Conservation (phyloP, 2,888 invertebrate genomes). For the Eristalinus sepulchralis region DNA sequence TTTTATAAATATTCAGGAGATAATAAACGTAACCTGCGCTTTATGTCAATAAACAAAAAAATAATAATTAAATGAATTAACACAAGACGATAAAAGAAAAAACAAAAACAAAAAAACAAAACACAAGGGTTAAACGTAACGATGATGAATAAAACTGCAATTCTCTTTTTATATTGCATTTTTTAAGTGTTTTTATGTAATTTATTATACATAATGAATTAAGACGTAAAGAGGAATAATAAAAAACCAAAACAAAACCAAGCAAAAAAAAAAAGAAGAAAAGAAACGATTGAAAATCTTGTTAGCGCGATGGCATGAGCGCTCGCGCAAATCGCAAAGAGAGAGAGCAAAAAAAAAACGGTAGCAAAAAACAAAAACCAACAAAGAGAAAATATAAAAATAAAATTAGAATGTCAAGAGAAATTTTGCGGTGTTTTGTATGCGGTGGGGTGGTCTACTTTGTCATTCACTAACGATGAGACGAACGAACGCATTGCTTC, state of each 20-base stretch:
- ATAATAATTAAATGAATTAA: background rate
- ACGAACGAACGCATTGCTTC: too few relatives aligned
- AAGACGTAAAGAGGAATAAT: background rate
- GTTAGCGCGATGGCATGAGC: background rate
- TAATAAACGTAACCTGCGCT: conserved; percentile 40
- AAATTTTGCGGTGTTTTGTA: background rate
- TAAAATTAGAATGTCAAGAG: background rate
- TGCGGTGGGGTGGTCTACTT: too few relatives aligned
- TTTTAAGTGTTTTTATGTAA: conserved; percentile 56
- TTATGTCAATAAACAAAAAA: conserved; percentile 27
- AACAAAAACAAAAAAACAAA: background rate
- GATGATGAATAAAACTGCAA: conserved; percentile 43
- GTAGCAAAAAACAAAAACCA: background rate
- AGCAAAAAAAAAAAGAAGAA: conserved; percentile 3
- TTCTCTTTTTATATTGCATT: conserved; percentile 52
- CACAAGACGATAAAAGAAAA: background rate
- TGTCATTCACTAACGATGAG: too few relatives aligned
- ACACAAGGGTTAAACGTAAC: background rate
- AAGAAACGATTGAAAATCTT: background rate
- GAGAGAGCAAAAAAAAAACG: too few relatives aligned
- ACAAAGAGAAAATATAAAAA: background rate
- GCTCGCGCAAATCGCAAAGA: background rate
- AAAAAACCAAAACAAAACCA: too few relatives aligned
- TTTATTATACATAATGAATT: conserved; percentile 42
- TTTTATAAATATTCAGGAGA: conserved; percentile 46